Conservation (phyloP, 2,888 invertebrate genomes). For the Drosophila tanythrix region DNA sequence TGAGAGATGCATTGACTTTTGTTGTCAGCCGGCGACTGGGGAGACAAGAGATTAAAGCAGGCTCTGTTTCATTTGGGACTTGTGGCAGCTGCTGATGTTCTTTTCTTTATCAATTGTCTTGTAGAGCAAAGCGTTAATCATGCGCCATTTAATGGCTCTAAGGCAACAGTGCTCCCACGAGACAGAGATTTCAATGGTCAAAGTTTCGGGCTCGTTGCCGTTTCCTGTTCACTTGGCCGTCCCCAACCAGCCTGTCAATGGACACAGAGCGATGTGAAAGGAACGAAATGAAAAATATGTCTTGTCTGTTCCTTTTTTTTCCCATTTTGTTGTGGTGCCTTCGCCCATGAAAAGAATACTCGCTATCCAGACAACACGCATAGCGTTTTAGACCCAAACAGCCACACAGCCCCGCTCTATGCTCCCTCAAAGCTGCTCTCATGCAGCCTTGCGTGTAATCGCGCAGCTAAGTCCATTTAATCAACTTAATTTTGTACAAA, state of each 20-base stretch:
- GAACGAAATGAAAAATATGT: slow-evolving; percentile 70
- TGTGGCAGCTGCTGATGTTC: slow-evolving; percentile 20
- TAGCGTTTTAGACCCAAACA: slow-evolving; percentile 28
- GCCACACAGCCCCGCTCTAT: neutral
- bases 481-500: slow-evolving; percentile 79
- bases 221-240: slow-evolving; percentile 35
- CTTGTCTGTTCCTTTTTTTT: slow-evolving; percentile 14
- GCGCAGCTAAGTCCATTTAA: slow-evolving; percentile 76
- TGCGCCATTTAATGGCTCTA: slow-evolving; percentile 74
- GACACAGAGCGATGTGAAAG: slow-evolving; percentile 39
- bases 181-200: slow-evolving; percentile 72
- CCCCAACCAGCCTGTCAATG: slow-evolving; percentile 42
- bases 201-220: slow-evolving; percentile 54
- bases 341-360: slow-evolving; percentile 31
- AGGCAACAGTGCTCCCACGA: slow-evolving; percentile 59
- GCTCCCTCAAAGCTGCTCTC: slow-evolving; percentile 4
- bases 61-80: slow-evolving; percentile 17
- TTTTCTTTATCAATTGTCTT: slow-evolving; percentile 75
- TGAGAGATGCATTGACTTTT: slow-evolving; percentile 38
- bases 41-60: slow-evolving; percentile 27
- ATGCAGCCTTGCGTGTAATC: slow-evolving; percentile 74
- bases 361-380: slow-evolving; percentile 49
- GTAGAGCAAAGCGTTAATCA: slow-evolving; percentile 75
- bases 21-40: neutral
- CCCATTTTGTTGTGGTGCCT: slow-evolving; percentile 12